A percentile compares a stretch with the other conserved stretches of the same genome.
phyloP scores from a whole-genome alignment of 2,113 vertebrate species.

The Myiopsitta monachus region DNA sequence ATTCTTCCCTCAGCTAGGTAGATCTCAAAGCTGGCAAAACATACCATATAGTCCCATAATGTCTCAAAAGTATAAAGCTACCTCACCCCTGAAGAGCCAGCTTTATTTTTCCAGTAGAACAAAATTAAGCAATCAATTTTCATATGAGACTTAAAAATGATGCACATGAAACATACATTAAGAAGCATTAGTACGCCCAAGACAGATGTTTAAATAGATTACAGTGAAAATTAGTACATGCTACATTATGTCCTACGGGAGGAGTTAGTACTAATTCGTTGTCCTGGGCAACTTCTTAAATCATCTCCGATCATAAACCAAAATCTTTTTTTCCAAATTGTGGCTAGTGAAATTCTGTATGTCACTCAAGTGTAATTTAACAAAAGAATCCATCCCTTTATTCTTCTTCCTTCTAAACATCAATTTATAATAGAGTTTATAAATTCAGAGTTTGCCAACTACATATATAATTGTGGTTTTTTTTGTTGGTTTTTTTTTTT shows the following conservation, averaged over 20 bases:
- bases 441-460: fast-evolving
- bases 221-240: neutral
- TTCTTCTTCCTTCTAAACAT: neutral
- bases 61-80: neutral
- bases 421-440: neutral
- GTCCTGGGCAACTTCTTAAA: neutral
- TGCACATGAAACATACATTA: neutral
- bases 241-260: neutral
- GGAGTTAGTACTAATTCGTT: neutral
- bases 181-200: neutral
- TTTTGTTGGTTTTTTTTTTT: neutral
- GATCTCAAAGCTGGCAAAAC: neutral
- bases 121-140: neutral
- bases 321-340: neutral
- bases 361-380: neutral
- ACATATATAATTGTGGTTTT: neutral
- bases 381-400: neutral
- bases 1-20: neutral
- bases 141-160: neutral
- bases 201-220: neutral
- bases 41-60: neutral
- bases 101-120: neutral
- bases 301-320: neutral
- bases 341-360: neutral
- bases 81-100: neutral